Conservation (phyloP, 2,888 invertebrate genomes). For the Napeogenes inachia region DNA sequence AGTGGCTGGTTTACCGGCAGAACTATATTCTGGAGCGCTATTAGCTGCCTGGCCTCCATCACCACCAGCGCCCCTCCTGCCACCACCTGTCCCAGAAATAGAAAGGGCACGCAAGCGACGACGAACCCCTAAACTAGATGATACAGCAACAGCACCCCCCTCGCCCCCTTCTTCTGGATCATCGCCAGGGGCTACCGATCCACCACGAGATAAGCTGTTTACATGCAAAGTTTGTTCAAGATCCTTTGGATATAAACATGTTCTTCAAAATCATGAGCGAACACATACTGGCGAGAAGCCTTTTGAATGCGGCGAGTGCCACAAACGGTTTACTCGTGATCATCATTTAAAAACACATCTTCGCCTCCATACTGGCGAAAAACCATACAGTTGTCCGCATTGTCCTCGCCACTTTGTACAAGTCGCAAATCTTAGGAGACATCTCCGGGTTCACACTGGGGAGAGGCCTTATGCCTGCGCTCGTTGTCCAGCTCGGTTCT, state of each 20-base stretch:
- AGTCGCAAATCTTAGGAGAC: conserved; percentile 93
- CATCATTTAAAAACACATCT: conserved; percentile 96
- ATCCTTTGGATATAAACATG: conserved; percentile 95
- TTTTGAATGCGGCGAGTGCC: conserved; percentile 93
- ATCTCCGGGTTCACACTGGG: conserved; percentile 93
- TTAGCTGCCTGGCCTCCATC: conserved; percentile 77
- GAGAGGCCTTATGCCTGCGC: conserved; percentile 93
- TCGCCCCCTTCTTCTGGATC: conserved; percentile 73
- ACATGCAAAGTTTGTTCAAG: conserved; percentile 92
- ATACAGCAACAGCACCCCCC: conserved; percentile 53
- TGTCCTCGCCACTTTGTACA: conserved; percentile 96
- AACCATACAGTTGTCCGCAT: conserved; percentile 93
- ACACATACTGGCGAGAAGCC: conserved; percentile 97
- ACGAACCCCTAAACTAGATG: conserved; percentile 69
- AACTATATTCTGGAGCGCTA: conserved; percentile 80
- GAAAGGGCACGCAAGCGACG: conserved; percentile 69
- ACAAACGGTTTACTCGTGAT: conserved; percentile 94
- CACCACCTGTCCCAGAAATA: conserved; percentile 65
- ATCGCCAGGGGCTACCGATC: conserved; percentile 69
- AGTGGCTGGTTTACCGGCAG: conserved; percentile 78
- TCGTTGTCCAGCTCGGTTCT: conserved; percentile 90
- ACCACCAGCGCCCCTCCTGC: conserved; percentile 75
- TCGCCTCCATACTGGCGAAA: conserved; percentile 94
- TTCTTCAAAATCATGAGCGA: conserved; percentile 94
- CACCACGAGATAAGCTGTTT: conserved; percentile 87